Conservation (phyloP, 2,797 vertebrate genomes). For the Onychomys arenicola region DNA sequence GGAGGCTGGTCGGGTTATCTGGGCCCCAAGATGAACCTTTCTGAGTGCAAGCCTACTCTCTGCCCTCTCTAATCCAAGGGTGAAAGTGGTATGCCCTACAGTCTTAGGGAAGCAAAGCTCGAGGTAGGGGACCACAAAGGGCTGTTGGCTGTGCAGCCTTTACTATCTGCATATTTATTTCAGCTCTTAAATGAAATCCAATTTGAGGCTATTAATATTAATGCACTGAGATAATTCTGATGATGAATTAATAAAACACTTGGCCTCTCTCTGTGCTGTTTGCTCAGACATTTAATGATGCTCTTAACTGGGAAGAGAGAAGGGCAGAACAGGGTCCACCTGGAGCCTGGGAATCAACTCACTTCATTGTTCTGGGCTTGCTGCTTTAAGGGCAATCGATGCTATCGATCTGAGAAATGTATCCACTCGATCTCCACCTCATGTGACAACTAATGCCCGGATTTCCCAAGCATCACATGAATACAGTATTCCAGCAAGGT, state of each 20-base stretch:
- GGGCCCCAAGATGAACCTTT: fast-evolving
- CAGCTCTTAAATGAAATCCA: conserved; percentile 92
- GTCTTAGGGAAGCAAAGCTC: conserved; percentile 61
- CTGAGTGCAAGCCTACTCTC: fast-evolving
- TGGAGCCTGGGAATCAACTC: conserved; percentile 88
- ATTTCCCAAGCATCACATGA: conserved; percentile 85
- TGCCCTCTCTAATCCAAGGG: background rate
- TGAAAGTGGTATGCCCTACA: fast-evolving
- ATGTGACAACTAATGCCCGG: conserved; percentile 82
- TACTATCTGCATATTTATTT: conserved; percentile 92
- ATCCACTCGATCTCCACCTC: conserved; percentile 89
- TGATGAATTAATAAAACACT: conserved; percentile 96
- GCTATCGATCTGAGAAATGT: conserved; percentile 90
- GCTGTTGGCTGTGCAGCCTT: conserved; percentile 84
- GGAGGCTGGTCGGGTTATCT: background rate
- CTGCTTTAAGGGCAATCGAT: conserved; percentile 90
- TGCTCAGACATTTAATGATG: conserved; percentile 93
- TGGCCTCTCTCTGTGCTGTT: conserved; percentile 91
- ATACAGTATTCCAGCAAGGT: conserved; percentile 70
- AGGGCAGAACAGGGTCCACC: conserved; percentile 89
- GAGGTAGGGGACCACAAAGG: conserved; percentile 71
- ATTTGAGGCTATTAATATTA: conserved; percentile 94
- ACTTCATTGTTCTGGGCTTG: conserved; percentile 90
- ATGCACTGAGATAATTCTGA: conserved; percentile 93
- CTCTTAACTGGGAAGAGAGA: conserved; percentile 89